phyloP scores from a whole-genome alignment of 2,888 invertebrate species.

The Tryphoninae sp. region DNA sequence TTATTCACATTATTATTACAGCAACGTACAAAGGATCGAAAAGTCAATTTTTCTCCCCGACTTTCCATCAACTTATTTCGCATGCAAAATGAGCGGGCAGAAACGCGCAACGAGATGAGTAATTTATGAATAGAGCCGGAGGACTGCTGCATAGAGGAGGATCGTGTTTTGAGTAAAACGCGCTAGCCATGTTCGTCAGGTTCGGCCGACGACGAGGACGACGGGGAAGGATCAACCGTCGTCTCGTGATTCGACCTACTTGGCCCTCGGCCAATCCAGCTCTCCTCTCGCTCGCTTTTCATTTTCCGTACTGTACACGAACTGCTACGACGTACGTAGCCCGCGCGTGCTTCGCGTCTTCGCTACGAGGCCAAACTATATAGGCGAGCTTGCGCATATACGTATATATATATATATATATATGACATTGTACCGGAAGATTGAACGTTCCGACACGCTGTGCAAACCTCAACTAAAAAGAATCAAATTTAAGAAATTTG shows the following conservation, averaged over 20 bases:
- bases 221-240: conserved; percentile 54
- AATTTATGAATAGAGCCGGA: conserved; percentile 49
- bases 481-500: conserved; percentile 23
- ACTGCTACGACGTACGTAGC: no score
- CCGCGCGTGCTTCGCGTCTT: no score
- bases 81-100: neutral
- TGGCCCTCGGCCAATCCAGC: conserved; percentile 52
- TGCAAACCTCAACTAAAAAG: conserved; percentile 38
- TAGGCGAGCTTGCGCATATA: no score
- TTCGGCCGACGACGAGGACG: neutral
- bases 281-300: conserved; percentile 21
- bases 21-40: neutral
- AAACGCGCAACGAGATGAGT: conserved; percentile 37
- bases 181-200: conserved; percentile 53
- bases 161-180: conserved; percentile 56
- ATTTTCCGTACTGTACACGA: conserved; percentile 34
- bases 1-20: no score
- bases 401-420: no score
- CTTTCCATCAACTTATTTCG: neutral
- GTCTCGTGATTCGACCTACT: conserved; percentile 55
- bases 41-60: neutral
- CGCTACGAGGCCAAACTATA: no score
- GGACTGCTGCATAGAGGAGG: conserved; percentile 28
- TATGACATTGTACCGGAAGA: conserved; percentile 6
- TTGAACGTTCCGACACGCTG: conserved; percentile 16